These are phyloP conservation scores for Listronotus oregonensis DNA, from an alignment of 1,140 invertebrate species.

Conservation along the genomic window DNA sequence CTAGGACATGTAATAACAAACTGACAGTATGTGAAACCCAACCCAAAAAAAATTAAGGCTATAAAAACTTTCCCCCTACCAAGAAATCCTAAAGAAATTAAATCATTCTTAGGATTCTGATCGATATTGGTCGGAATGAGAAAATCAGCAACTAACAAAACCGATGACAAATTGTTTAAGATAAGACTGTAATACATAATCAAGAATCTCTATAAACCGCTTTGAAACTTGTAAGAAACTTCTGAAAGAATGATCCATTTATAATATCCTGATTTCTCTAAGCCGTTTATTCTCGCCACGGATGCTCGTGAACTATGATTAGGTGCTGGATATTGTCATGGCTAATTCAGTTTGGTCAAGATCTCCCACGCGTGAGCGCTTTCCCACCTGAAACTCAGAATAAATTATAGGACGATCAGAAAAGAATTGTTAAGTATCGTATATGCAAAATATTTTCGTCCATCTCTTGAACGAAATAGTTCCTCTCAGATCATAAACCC, in stretches of 20 bases:
- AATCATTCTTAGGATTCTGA: constrained; percentile 36
- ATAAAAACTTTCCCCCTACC: constrained; percentile 10
- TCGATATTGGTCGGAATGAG: constrained; percentile 26
- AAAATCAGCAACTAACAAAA: constrained; percentile 44
- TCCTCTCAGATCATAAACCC: too few species aligned
- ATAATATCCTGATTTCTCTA: constrained; percentile 2
- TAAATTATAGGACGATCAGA: not conserved
- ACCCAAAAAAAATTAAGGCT: constrained; percentile 17
- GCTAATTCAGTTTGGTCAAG: constrained; percentile 8
- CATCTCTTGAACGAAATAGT: too few species aligned
- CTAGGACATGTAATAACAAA: constrained; percentile 20
- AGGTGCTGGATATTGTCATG: constrained; percentile 16
- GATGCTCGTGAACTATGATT: constrained; percentile 15
- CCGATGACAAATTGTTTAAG: constrained; percentile 46
- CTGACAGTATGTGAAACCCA: constrained; percentile 17
- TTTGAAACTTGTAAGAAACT: constrained; percentile 30
- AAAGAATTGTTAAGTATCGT: constrained; percentile 39
- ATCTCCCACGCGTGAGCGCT: not conserved
- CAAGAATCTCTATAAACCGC: constrained; percentile 17
- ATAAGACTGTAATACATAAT: constrained; percentile 22
- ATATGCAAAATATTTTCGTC: not conserved
- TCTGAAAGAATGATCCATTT: constrained; percentile 34
- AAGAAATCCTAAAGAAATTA: not conserved
- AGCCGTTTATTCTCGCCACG: constrained; percentile 9
- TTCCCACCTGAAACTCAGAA: too few species aligned